Evolutionary conservation across 2,113 vertebrate genomes (phyloP), one percentile per base, ranked within the genome.

Genomic region (Anoplopoma fimbria): DNA sequence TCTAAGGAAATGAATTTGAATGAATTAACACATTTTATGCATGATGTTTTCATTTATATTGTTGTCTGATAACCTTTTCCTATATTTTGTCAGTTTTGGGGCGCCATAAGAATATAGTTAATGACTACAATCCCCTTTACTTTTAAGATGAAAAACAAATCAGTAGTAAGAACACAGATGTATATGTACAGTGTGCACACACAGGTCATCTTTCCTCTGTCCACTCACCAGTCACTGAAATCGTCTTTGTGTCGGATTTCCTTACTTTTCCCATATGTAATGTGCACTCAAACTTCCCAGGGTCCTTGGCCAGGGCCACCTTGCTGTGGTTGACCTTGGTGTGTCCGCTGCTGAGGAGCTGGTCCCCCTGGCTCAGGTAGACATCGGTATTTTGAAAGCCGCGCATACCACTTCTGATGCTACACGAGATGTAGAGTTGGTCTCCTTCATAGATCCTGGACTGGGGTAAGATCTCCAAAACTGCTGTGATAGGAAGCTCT

Each of bases 391-490:
- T 15, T 1, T 23, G 8, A 3, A 42, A 4, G 29, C 0, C 60
- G 19, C 1, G 5, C 2, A 2, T 1, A 5, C 3, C 0, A 19
- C 6, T 27, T 9, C 1, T 29, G 45, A 87, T 23, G 5, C 5
- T 65, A 75, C 95, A 95, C 0, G 8, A 69, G 69, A 95, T 76
- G 47, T 10, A 21, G 12, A 96, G 82, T 0, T 0, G 13, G 72
- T 96, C 95, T 51, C 95, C 95, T 77, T 96, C 95, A 4, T 84
- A 93, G 62, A 96, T 34, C 0, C 77, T 29, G 3, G 61, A 1
- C 27, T n/a, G 8, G 1, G 94, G 94, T 4, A 0, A 33, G 53
- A 95, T 87, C 51, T 73, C 65, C 78, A 96, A 65, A 3, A 45
- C 62, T 0, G 89, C 84, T 4, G 0, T 38, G 57, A 94, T 74